Base-by-base conservation (phyloP, 2,797 vertebrate genomes). In the Helicolenus hilgendorfi region DNA sequence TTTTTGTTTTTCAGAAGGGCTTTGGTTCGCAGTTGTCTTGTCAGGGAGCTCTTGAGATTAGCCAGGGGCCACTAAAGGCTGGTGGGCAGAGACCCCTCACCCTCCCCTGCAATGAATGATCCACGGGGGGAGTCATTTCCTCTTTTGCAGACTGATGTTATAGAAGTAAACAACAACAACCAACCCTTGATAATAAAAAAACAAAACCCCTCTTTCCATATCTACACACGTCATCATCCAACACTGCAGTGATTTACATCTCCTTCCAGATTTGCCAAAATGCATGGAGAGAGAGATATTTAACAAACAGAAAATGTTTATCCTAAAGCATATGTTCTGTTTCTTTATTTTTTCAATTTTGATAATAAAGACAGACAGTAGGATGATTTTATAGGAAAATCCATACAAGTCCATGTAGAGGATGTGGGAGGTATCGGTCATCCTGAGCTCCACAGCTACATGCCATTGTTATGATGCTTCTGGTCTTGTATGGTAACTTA, bases 211-310 rank as follows among this genome's bases (percentile, higher is more conserved):
- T 89, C 45, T 91, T 90, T 88, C 72, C 89, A 81, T 93, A 85
- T 92, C 72, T 74, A 74, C 78, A 89, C 88, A 85, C 31, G 11
- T 83, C 89, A 83, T 92, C 76, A 86, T 93, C 70, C 88, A 89
- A 96, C 93, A 85, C 94, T 91, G 96, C 96, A 95, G 88, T 96
- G 94, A 97, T 94, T 93, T 95, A 95, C 92, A 97, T 96, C 94
- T 96, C 95, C 96, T 97, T 97, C 95, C 93, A 96, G 93, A 96
- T 90, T 96, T 97, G 95, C 97, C 95, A 97, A 96, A 97, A 94
- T 65, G 78, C 92, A 95, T 81, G 89, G 72, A 86, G 88, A 68
- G 77, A 89, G 83, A 92, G 85, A 91, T 69, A 77, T 83, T 86
- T 78, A 91, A 91, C 24, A 79, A 81, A 84, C 84, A 86, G 76